Evolutionary conservation across 2,113 vertebrate genomes (phyloP), one percentile per base, ranked within the genome.

Genomic region (Erpornis zantholeuca): DNA sequence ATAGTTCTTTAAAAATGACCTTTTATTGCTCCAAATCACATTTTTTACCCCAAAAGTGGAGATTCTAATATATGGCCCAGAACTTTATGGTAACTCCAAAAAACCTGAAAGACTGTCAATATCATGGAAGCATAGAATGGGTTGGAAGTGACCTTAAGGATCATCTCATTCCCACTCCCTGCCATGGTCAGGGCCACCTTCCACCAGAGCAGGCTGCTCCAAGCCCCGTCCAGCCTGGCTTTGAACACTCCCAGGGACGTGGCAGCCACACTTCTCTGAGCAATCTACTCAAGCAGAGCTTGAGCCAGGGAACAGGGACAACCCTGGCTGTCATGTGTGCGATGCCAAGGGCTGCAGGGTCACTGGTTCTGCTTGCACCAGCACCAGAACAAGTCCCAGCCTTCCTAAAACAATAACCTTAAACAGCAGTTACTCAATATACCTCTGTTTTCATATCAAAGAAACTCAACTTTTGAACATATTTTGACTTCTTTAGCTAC

Each of bases 141-240:
- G 7, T 10, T 75, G 38, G 28, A 38, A 47, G 20, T 7, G 27
- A 12, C 20, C 15, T 54, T 61, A 68, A 61, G 47, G 25, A 47
- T 40, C n/a, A 22, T 14, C 38, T 10, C 7, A 8, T 29, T 60
- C 38, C 54, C 14, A 35, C 6, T 2, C 23, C 6, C 61, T 68
- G 61, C 16, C 45, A 8, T 12, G 10, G 19, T 23, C 77, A 81
- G 52, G 33, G 23, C 16, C 45, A 60, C 21, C 17, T 75, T 54
- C 21, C n/a, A 53, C 17, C 21, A 12, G 3, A 6, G 13, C 45
- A 53, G 15, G 36, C 15, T 75, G n/a, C 28, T 28, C 38, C 78
- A n/a, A n/a, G 20, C 13, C n/a, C 23, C 1, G 0, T n/a, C 19
- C 45, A 45, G 0, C 36, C 36, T 45, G 44, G 10, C 23, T 23